phyloP scores from a whole-genome alignment of 2,888 invertebrate genomes.

The Crematogaster levior region DNA sequence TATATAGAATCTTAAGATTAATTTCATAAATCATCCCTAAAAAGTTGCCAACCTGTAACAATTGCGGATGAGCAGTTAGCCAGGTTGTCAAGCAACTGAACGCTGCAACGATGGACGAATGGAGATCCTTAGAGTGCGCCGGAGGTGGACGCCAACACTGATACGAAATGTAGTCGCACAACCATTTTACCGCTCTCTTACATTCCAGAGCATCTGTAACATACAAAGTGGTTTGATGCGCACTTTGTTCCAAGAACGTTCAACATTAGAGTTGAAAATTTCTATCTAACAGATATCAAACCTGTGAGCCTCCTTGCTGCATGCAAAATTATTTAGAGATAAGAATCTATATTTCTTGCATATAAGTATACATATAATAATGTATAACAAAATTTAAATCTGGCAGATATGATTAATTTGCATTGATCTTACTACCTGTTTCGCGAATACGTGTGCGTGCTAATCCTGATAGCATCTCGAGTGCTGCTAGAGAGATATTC shows the following conservation, averaged over 20 bases:
- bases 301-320: constrained; percentile 88
- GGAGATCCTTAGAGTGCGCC: constrained; percentile 96
- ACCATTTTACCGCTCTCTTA: constrained; percentile 97
- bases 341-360: constrained; percentile 32
- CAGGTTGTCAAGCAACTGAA: constrained; percentile 96
- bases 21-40: background rate
- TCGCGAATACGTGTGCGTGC: constrained; percentile 96
- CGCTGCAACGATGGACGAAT: constrained; percentile 97
- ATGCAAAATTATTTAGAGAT: constrained; percentile 70
- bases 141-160: constrained; percentile 98
- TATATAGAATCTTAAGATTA: too few species aligned
- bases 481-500: constrained; percentile 96
- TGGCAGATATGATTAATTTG: background rate
- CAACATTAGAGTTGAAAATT: background rate
- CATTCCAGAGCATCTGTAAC: constrained; percentile 94
- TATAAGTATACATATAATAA: background rate
- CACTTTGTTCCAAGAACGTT: constrained; percentile 3
- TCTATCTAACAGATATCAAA: constrained; percentile 73
- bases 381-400: constrained; percentile 12
- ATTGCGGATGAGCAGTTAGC: constrained; percentile 95
- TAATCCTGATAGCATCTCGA: constrained; percentile 96
- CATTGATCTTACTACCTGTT: constrained; percentile 88
- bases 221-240: constrained; percentile 14
- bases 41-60: constrained; percentile 87
- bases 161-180: constrained; percentile 98